phyloP scores from a whole-genome alignment of 2,888 invertebrate species.

The Uropetala carovei region DNA sequence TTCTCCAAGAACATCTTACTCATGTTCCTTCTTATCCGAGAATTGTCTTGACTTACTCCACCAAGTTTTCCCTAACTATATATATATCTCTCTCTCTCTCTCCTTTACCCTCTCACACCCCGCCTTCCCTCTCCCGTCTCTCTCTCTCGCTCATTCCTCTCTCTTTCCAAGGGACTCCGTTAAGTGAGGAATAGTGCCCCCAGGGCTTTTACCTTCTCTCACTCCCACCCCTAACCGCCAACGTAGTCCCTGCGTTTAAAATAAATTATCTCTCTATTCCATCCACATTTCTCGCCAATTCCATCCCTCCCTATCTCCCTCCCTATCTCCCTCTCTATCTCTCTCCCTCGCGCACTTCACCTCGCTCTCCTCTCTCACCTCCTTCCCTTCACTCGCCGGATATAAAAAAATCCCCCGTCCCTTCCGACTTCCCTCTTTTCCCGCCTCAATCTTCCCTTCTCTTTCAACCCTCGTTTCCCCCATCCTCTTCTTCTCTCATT shows the following conservation, averaged over 20 bases:
- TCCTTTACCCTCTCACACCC: not conserved
- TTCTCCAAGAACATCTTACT: constrained; percentile 41
- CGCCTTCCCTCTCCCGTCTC: not conserved
- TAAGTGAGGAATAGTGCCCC: constrained; percentile 26
- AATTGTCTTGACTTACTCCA: constrained; percentile 59
- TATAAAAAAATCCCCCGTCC: not conserved
- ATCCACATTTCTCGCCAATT: not conserved
- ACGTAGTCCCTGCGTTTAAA: constrained; percentile 25
- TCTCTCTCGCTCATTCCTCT: not conserved
- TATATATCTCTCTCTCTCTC: not conserved
- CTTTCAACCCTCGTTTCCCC: not conserved
- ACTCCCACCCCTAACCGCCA: not conserved
- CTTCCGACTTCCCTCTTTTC: too few species aligned
- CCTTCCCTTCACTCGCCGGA: not conserved
- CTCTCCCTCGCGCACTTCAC: not conserved
- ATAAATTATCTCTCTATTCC: constrained; percentile 27
- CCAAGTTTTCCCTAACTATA: constrained; percentile 48
- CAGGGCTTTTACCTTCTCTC: not conserved
- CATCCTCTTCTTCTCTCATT: not conserved
- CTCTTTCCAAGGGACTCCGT: not conserved
- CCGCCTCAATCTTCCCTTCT: not conserved
- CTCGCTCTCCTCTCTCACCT: not conserved
- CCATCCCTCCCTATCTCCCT: not conserved
- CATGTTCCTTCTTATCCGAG: constrained; percentile 49
- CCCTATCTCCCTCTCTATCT: not conserved